Base-by-base conservation (phyloP, 2,113 vertebrate species). In the Antigone vipio region DNA sequence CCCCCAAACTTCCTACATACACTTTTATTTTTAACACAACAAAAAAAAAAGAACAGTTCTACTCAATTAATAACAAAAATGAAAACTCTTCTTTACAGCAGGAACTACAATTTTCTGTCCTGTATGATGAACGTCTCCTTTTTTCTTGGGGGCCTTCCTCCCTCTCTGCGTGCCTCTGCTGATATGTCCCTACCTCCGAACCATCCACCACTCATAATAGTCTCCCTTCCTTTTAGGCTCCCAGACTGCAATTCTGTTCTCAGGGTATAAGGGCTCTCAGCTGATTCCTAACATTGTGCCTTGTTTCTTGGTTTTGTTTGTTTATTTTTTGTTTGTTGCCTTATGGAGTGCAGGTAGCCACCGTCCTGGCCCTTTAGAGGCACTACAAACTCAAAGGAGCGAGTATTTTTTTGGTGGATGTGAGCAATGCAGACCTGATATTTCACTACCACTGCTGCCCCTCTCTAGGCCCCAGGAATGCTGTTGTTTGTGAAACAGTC, bases 401-500 rank as follows among this genome's bases (percentile, higher is more conserved):
- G 0, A n/a, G 14, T 22, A 18, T 18, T n/a, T 34, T 85, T 80
- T 50, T 47, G 4, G 32, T 69, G 30, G 6, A 9, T n/a, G 18
- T 47, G 5, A 95, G 11, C 8, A 86, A 50, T 40, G 47, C 6
- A 71, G 26, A 68, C 14, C 12, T 40, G n/a, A 2, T 71, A 30
- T 67, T 90, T 89, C 22, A 21, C 11, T 40, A 38, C 7, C 1
- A 27, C 3, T 35, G 7, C 14, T 80, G 19, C 11, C 12, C 6
- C 6, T 9, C 34, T 79, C 18, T 29, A 58, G 29, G 20, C 15
- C 24, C 5, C 12, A 34, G 19, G 8, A 78, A 68, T 56, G 9
- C 2, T 6, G 1, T 3, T 29, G 9, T 44, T 71, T 30, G 6
- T 32, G 11, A 67, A 87, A 59, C 0, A 0, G 44, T 40, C 7